A percentile compares a stretch with the other conserved stretches of the same genome.
These are phyloP conservation scores for Rhegmatorhina hoffmannsi DNA, from an alignment of 2,113 vertebrate genomes.

Conservation along the genomic window DNA sequence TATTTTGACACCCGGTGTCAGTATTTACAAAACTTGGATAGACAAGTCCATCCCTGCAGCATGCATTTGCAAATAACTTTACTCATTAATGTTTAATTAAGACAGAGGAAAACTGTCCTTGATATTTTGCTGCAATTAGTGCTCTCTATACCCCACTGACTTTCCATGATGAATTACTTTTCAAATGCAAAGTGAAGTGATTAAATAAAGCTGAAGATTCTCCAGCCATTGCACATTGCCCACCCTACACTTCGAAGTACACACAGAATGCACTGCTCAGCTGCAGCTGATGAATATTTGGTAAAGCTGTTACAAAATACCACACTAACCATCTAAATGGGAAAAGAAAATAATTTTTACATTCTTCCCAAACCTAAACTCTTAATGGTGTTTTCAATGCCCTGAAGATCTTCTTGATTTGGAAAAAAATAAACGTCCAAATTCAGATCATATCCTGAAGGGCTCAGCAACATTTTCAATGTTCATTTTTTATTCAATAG, in stretches of 20 bases:
- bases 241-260: constrained; percentile 48
- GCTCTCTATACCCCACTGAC: constrained; percentile 82
- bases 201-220: constrained; percentile 81
- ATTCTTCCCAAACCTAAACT: not conserved
- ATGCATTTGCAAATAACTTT: constrained; percentile 83
- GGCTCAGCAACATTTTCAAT: not conserved
- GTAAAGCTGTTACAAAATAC: not conserved
- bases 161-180: constrained; percentile 85
- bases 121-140: constrained; percentile 85
- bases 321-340: not conserved
- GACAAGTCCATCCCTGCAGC: constrained; percentile 80
- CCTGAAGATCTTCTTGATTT: not conserved
- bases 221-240: constrained; percentile 65
- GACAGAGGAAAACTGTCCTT: constrained; percentile 84
- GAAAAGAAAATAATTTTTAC: not conserved
- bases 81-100: constrained; percentile 87
- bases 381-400: not conserved
- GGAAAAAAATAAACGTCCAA: not conserved
- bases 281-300: not conserved
- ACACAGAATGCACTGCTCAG: not conserved
- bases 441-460: not conserved
- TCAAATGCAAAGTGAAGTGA: constrained; percentile 85
- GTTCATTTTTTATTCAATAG: not conserved
- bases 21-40: constrained; percentile 80
- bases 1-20: constrained; percentile 80